Base-by-base conservation (phyloP, 2,113 vertebrate species). In the Atherinomorus stipes region DNA sequence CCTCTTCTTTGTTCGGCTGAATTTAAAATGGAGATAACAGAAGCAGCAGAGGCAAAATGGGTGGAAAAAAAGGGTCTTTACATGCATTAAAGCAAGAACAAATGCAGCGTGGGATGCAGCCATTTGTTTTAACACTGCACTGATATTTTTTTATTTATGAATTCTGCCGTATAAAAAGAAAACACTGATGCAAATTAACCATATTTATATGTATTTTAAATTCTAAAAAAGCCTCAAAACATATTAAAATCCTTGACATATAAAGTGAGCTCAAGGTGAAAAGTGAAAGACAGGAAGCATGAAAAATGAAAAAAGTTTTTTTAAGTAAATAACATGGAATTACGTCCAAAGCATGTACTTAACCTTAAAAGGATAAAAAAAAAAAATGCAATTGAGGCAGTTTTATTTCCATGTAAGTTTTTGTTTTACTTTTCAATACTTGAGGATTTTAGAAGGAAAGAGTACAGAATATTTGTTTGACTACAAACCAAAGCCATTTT, bases 11-110 rank as follows among this genome's bases (percentile, higher is more conserved):
- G 71, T 74, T 65, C 61, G 63, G 54, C 63, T 76, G 66, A 60
- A 80, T 85, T 65, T 70, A 57, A 74, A 89, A 87, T 75, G 58
- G 74, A 71, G 54, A 89, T 84, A 78, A 81, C 58, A 78, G 61
- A 83, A 57, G 34, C 40, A 11, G 38, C 44, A n/a, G 52, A 49
- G 64, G 44, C 25, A 37, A 64, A 67, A 67, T 16, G 31, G 31
- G 25, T 38, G 38, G 28, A 42, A 72, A 74, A 64, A 62, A 4
- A 7, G 4, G 18, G 23, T 53, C 53, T 57, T 56, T 19, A 62
- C 21, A 56, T 31, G 28, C 34, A 73, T 65, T 59, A 26, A 78
- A 78, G 81, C 22, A 40, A 19, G 57, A 77, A 11, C 18, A 49
- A 52, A 69, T 21, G 22, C 1, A 31, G 2, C 42, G 42, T 15